These are phyloP conservation scores for Eudyptes chrysolophus DNA, from an alignment of 2,113 vertebrate genomes.

Conservation along the genomic window DNA sequence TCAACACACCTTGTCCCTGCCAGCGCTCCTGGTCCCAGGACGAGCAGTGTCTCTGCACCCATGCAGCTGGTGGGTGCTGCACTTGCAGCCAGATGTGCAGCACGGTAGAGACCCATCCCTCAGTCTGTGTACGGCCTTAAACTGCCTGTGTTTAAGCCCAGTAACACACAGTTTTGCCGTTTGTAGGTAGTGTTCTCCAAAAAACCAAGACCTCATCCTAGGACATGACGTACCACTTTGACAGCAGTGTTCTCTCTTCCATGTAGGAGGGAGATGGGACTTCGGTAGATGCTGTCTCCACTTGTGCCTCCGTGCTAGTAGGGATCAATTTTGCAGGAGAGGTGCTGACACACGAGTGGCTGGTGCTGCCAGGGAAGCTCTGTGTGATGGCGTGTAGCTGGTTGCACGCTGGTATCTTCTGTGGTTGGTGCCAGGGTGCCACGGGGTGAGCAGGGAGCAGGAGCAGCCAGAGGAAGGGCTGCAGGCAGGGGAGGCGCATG, in stretches of 20 bases:
- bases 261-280: not conserved
- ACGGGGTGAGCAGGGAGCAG: rapidly evolving
- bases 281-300: not conserved
- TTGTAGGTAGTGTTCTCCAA: too few species aligned
- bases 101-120: too few species aligned
- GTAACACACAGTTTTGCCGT: not conserved
- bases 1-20: too few species aligned
- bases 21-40: too few species aligned
- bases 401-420: too few species aligned
- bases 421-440: not conserved
- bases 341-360: not conserved
- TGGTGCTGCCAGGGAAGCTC: not conserved
- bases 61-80: not conserved
- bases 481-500: rapidly evolving
- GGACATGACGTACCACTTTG: not conserved
- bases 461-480: not conserved
- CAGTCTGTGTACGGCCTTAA: not conserved
- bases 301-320: rapidly evolving
- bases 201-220: too few species aligned
- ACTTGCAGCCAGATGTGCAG: rapidly evolving
- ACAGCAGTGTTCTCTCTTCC: not conserved
- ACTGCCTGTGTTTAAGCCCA: not conserved
- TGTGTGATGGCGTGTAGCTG: not conserved
- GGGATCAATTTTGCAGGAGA: not conserved
- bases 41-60: not conserved